Evolutionary conservation across 2,888 invertebrate species (phyloP).

Genomic region (Epiblema foenella): DNA sequence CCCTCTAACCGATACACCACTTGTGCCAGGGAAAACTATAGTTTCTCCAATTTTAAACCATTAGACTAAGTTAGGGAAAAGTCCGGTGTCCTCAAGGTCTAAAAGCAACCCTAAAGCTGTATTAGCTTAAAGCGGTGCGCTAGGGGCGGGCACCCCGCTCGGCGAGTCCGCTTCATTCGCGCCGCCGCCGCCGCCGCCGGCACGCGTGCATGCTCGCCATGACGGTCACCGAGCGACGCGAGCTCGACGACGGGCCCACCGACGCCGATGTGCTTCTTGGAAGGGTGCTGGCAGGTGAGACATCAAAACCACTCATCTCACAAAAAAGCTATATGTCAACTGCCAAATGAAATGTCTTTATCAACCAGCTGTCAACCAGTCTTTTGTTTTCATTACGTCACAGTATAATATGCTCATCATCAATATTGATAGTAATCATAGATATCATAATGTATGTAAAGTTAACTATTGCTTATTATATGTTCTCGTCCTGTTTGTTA

Average conservation of each 20-base stretch:
- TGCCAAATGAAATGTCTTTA: neutral
- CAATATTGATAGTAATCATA: conserved; percentile 24
- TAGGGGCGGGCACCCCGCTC: conserved; percentile 73
- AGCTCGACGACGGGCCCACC: conserved; percentile 54
- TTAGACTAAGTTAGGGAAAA: neutral
- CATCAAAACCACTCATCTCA: conserved; percentile 55
- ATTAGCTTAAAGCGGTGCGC: conserved; percentile 64
- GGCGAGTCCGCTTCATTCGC: conserved; percentile 79
- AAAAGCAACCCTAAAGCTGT: conserved; percentile 22
- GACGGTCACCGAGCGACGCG: conserved; percentile 80
- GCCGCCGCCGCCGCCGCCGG: conserved; percentile 80
- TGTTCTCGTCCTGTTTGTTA: neutral
- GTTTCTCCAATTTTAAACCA: no score
- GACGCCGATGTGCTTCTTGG: conserved; percentile 76
- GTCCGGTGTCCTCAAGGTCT: neutral
- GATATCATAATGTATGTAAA: neutral
- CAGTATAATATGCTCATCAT: conserved; percentile 6
- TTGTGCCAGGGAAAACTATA: no score
- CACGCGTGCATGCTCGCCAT: conserved; percentile 81
- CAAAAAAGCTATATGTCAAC: neutral
- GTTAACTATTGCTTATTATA: neutral
- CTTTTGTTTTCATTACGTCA: conserved; percentile 39
- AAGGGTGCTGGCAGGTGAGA: conserved; percentile 80
- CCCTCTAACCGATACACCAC: no score
- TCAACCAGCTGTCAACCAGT: conserved; percentile 15